Base-by-base conservation (phyloP, 2,797 vertebrate species). In the Sebastes kiyomatsui region DNA sequence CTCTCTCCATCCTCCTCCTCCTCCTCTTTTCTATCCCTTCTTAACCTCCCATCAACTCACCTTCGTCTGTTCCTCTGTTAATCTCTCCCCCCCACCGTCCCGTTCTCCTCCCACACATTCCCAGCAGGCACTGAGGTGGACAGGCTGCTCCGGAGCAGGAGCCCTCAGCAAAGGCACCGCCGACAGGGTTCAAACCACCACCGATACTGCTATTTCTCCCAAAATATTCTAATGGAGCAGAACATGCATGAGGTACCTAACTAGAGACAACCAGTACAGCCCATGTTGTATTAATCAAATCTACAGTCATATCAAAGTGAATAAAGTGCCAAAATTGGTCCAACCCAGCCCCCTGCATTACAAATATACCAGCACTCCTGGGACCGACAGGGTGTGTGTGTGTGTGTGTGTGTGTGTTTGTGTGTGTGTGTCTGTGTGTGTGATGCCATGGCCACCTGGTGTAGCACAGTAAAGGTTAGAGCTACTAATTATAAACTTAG, bases 141-240 rank as follows among this genome's bases (percentile, higher is more conserved):
- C 88, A 86, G 83, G 27, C 70, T 85, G 88, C 77, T 33, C 14
- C 65, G 22, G 73, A 75, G 83, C 78, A 70, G 81, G 76, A 56
- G 83, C 11, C 67, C 79, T 49, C 77, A 84, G 74, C 71, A 32
- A 38, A 69, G 42, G 42, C 54, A 59, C 14, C 23, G 60, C 42
- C 28, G n/a, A 67, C 72, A 38, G 46, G 49, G 54, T 38, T 23
- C 35, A 72, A 20, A 18, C 55, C 60, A 32, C 16, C 9, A 60
- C 25, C 38, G 7, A 52, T 6, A 20, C 60, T 32, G 49, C 35
- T 59, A 23, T 18, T 28, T 33, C 32, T 67, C 27, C 54, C 11
- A 75, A 59, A 60, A 30, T 33, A 23, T 60, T 56, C 7, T 14
- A 13, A 42, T 23, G 0, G 1, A 58, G 60, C 18, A 22, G 23